These are phyloP conservation scores for Eustalomyia histrio DNA, from an alignment of 2,888 invertebrate species.

Conservation along the genomic window DNA sequence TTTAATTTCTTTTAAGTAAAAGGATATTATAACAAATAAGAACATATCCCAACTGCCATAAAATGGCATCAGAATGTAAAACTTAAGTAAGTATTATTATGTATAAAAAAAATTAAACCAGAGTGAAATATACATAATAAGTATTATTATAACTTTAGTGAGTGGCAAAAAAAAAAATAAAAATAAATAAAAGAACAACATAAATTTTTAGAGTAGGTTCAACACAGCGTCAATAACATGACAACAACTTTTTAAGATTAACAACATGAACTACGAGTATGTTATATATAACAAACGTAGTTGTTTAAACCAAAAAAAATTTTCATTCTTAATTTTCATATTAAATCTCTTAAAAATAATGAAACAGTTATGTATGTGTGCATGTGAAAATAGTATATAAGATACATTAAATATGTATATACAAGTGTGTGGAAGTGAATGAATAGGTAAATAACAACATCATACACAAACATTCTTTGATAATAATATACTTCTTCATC, in stretches of 20 bases:
- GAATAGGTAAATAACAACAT: background rate
- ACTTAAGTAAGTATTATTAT: too few species aligned
- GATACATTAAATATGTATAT: background rate
- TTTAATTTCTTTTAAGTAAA: too few species aligned
- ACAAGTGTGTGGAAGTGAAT: too few species aligned
- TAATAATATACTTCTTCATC: background rate
- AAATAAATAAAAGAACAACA: background rate
- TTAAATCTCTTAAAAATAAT: constrained; percentile 73
- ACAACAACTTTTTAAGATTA: background rate
- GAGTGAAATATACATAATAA: background rate
- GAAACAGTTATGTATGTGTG: constrained; percentile 1
- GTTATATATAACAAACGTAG: background rate
- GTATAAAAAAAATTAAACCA: too few species aligned
- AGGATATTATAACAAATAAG: too few species aligned
- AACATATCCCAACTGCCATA: too few species aligned
- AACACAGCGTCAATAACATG: background rate
- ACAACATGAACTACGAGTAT: background rate
- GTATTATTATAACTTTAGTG: background rate
- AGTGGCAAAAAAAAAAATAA: too few species aligned
- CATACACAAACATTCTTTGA: background rate
- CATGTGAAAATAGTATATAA: background rate
- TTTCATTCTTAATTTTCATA: constrained; percentile 71
- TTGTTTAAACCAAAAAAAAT: background rate
- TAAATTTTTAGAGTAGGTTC: background rate
- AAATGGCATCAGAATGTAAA: too few species aligned